Percentiles rank a stretch among this genome's conserved stretches.
Evolutionary conservation across 2,113 vertebrate genomes (phyloP).

Genomic region (Chelonoidis abingdonii): DNA sequence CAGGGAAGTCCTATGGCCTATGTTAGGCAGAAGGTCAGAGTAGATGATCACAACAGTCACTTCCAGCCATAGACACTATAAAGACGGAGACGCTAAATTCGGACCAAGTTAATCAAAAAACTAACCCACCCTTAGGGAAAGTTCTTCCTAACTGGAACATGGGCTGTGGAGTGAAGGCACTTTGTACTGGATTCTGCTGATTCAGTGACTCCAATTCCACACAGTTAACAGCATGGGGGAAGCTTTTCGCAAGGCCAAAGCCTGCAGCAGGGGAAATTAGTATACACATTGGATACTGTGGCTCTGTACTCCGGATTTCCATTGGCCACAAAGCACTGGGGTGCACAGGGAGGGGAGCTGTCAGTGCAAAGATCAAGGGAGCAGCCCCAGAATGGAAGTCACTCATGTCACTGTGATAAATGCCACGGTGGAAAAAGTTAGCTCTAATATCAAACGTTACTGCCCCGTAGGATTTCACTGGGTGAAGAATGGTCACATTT

Average conservation of each 20-base stretch:
- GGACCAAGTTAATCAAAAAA: background rate
- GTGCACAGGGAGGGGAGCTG: background rate
- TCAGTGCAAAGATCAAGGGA: background rate
- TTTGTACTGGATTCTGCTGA: background rate
- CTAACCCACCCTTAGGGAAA: background rate
- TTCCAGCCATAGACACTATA: background rate
- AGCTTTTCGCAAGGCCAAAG: background rate
- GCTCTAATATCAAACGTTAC: background rate
- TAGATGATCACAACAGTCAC: background rate
- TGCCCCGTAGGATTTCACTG: background rate
- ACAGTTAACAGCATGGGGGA: background rate
- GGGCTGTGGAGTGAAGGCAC: background rate
- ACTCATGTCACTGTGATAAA: background rate
- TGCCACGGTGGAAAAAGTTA: background rate
- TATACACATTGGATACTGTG: background rate
- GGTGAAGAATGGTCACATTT: conserved; percentile 14
- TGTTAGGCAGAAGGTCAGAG: background rate
- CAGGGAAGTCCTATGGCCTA: background rate
- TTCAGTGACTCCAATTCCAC: background rate
- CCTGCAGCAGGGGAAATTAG: background rate
- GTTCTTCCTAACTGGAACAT: background rate
- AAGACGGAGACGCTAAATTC: background rate
- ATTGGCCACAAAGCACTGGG: background rate
- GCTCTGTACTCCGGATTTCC: background rate
- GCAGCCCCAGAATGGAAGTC: background rate